A percentile compares a stretch with the other conserved stretches of the same genome.
Conservation (phyloP, 1,140 invertebrate species). For the Caerostris darwini region DNA sequence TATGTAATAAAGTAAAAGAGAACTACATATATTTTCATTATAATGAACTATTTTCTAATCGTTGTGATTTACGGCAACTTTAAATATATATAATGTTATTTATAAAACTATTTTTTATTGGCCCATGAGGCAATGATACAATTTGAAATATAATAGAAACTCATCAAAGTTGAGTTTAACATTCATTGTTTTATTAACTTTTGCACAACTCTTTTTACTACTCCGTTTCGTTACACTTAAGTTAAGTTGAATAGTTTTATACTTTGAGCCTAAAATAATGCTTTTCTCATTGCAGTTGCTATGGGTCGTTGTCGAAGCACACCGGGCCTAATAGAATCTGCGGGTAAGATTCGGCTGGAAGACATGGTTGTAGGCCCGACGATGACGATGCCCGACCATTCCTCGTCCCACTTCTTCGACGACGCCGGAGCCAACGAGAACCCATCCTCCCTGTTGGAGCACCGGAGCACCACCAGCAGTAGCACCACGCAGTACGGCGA, state of each 20-base stretch:
- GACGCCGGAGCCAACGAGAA: conserved; percentile 54
- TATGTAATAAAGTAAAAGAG: too few species aligned
- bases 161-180: too few species aligned
- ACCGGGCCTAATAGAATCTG: conserved; percentile 95
- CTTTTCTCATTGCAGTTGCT: conserved; percentile 86
- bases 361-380: conserved; percentile 86
- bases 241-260: too few species aligned
- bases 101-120: not conserved
- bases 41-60: not conserved
- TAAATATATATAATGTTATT: not conserved
- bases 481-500: conserved; percentile 59
- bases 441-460: conserved; percentile 12
- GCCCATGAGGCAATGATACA: too few species aligned
- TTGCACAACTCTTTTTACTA: too few species aligned
- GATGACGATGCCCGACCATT: not conserved
- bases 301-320: conserved; percentile 97
- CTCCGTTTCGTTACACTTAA: not conserved
- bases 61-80: not conserved
- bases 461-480: conserved; percentile 41
- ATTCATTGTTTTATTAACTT: too few species aligned
- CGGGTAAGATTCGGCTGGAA: conserved; percentile 92
- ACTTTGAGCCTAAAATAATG: not conserved
- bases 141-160: too few species aligned
- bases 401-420: conserved; percentile 74
- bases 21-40: not conserved